These are phyloP conservation scores for Pammene aurita DNA, from an alignment of 2,888 invertebrate genomes.

Conservation along the genomic window DNA sequence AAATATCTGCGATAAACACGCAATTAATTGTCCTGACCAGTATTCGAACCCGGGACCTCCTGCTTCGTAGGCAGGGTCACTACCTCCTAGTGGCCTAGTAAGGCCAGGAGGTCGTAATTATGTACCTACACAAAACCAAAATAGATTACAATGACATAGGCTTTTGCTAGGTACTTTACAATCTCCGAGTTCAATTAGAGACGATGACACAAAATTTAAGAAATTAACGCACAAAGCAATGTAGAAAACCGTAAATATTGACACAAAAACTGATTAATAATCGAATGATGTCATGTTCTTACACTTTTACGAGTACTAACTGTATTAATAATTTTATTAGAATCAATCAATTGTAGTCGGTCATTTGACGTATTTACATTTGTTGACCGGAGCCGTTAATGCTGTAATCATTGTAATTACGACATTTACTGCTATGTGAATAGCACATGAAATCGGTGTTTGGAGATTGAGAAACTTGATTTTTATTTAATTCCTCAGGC, in stretches of 20 bases:
- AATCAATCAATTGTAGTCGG: constrained; percentile 26
- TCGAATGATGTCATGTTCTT: constrained; percentile 32
- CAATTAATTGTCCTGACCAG: too few relatives aligned
- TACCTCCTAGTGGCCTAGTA: too few relatives aligned
- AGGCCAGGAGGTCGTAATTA: too few relatives aligned
- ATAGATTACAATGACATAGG: too few relatives aligned
- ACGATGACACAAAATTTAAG: constrained; percentile 33
- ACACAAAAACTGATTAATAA: constrained; percentile 29
- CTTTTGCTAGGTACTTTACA: background rate
- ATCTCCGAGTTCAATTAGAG: constrained; percentile 21
- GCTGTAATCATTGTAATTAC: constrained; percentile 22
- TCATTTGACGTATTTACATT: constrained; percentile 12
- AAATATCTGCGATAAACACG: too few relatives aligned
- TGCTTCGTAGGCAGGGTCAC: too few relatives aligned
- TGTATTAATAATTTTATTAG: constrained; percentile 38
- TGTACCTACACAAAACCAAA: too few relatives aligned
- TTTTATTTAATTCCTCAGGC: too few relatives aligned
- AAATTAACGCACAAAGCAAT: constrained; percentile 32
- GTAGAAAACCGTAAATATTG: constrained; percentile 37
- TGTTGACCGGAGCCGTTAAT: constrained; percentile 23
- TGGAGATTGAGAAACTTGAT: background rate
- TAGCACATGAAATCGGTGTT: background rate
- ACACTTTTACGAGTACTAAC: constrained; percentile 24
- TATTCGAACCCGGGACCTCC: too few relatives aligned
- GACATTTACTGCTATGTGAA: constrained; percentile 16